A percentile compares a stretch with the other conserved stretches of the same genome.
Conservation (phyloP, 2,888 invertebrate genomes). For the Deilephila porcellus region DNA sequence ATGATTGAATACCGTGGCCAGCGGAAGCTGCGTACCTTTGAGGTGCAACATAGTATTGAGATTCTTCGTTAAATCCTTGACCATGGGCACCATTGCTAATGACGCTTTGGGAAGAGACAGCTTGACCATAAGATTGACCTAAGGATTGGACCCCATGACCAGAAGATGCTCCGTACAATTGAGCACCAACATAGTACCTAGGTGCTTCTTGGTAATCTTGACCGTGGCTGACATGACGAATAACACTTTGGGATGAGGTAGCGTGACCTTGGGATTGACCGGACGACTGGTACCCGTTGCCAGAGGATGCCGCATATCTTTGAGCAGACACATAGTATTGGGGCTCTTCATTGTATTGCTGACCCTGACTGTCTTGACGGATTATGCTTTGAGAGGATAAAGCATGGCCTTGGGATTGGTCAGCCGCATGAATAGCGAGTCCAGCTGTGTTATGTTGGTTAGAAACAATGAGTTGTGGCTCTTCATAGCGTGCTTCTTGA, state of each 20-base stretch:
- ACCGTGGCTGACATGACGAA: slow-evolving; percentile 39
- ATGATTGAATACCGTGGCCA: slow-evolving; percentile 3
- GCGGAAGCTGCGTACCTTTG: not conserved
- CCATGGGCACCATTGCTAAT: slow-evolving; percentile 27
- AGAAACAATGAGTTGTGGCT: slow-evolving; percentile 34
- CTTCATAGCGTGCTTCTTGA: slow-evolving; percentile 31
- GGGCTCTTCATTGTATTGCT: slow-evolving; percentile 35
- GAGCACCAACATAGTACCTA: not conserved
- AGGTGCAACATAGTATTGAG: slow-evolving; percentile 2
- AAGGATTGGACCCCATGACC: not conserved
- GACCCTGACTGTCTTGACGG: slow-evolving; percentile 45
- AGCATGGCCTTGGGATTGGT: slow-evolving; percentile 1
- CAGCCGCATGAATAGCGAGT: not conserved
- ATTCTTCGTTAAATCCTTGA: not conserved
- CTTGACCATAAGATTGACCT: slow-evolving; percentile 9
- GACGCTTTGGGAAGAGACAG: slow-evolving; percentile 10
- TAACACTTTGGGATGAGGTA: slow-evolving; percentile 51
- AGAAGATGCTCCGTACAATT: not conserved
- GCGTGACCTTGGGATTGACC: slow-evolving; percentile 45
- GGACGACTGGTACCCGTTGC: not conserved
- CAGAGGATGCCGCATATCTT: not conserved
- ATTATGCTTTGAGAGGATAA: slow-evolving; percentile 58
- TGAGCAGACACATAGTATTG: not conserved
- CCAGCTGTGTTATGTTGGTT: slow-evolving; percentile 44
- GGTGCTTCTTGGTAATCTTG: not conserved